phyloP scores from a whole-genome alignment of 2,797 vertebrate genomes.

The Platalea minor region DNA sequence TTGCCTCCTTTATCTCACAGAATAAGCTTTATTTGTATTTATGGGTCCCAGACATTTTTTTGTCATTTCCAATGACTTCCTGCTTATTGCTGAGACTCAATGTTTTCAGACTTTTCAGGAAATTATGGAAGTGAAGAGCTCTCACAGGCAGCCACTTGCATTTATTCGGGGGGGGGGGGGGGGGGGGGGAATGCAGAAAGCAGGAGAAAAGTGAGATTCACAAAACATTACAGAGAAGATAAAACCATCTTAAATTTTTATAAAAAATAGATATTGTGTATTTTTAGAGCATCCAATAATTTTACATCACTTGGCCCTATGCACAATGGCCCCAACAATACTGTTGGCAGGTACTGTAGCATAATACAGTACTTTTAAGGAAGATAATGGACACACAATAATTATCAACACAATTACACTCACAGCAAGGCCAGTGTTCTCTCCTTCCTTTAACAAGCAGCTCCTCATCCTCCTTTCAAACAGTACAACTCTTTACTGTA shows the following conservation, averaged over 20 bases:
- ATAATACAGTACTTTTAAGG: neutral
- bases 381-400: neutral
- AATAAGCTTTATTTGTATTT: neutral
- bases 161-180: rapidly evolving
- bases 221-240: neutral
- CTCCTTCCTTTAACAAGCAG: neutral
- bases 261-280: neutral
- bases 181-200: neutral
- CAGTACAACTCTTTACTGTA: neutral
- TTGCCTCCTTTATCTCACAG: neutral
- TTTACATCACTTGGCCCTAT: neutral
- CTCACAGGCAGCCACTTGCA: neutral
- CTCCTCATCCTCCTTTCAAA: constrained; percentile 16
- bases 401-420: constrained; percentile 2
- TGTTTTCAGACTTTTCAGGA: neutral
- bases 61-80: neutral
- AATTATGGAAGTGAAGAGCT: neutral
- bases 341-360: neutral
- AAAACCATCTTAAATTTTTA: neutral
- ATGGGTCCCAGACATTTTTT: neutral
- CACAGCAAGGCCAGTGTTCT: neutral
- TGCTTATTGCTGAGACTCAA: neutral
- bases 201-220: neutral
- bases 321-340: neutral
- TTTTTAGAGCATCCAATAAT: neutral